Evolutionary conservation across 1,140 invertebrate species (phyloP).

Genomic region (Solenopsis fugax): DNA sequence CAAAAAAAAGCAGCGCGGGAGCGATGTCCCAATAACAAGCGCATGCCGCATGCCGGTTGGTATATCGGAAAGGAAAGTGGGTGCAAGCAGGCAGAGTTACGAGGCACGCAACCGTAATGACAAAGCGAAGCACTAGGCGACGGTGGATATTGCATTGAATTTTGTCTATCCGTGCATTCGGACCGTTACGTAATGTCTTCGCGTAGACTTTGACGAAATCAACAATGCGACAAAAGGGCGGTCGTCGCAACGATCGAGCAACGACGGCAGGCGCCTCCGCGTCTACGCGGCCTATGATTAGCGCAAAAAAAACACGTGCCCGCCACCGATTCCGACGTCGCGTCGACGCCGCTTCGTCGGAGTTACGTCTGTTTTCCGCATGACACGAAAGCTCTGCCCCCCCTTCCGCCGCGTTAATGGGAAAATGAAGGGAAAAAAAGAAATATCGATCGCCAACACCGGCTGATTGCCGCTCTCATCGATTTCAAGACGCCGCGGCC

Average conservation of each 20-base stretch:
- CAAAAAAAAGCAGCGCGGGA: conserved; percentile 13
- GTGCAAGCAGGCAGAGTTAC: conserved; percentile 7
- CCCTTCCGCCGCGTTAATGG: neutral
- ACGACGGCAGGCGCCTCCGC: neutral
- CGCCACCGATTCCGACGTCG: neutral
- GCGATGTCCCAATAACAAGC: conserved; percentile 44
- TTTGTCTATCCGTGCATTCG: conserved; percentile 32
- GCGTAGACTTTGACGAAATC: conserved; percentile 49
- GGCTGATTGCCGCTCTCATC: conserved; percentile 4
- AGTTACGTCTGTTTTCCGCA: neutral
- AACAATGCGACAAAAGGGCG: conserved; percentile 49
- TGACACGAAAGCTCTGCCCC: neutral
- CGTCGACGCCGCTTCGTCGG: neutral
- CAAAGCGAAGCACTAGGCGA: conserved; percentile 28
- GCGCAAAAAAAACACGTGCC: conserved; percentile 59
- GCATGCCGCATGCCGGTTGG: conserved; percentile 2
- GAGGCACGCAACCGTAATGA: conserved; percentile 58
- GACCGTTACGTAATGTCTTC: conserved; percentile 6
- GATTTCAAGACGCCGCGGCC: conserved; percentile 34
- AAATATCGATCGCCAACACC: conserved; percentile 2
- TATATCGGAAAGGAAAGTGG: conserved; percentile 52
- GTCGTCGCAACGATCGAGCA: neutral
- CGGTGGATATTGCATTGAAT: conserved; percentile 47
- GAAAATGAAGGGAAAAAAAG: neutral
- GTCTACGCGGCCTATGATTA: conserved; percentile 63